A percentile compares a stretch with the other conserved stretches of the same genome.
These are phyloP conservation scores for Xyliphius kryptos DNA, from an alignment of 2,113 vertebrate species.

Conservation along the genomic window DNA sequence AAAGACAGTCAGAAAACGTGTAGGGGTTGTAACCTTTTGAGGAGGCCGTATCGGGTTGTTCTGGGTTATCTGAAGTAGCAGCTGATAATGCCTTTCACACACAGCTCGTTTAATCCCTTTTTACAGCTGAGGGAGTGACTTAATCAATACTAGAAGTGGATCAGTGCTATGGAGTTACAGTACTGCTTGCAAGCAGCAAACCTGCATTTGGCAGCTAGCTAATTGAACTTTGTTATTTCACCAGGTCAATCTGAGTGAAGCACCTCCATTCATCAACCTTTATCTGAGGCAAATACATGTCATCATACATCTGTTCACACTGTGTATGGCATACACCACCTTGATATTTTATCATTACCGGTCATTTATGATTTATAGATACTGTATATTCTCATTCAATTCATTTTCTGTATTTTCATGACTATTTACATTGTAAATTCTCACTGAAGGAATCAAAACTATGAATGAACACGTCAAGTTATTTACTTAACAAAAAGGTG, in stretches of 20 bases:
- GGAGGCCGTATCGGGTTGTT: conserved; percentile 59
- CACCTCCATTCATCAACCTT: conserved; percentile 48
- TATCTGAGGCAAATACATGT: conserved; percentile 44
- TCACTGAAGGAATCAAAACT: too few species aligned
- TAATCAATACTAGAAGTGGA: conserved; percentile 66
- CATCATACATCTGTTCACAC: conserved; percentile 30
- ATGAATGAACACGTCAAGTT: too few species aligned
- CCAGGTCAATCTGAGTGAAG: conserved; percentile 50
- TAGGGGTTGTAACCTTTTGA: conserved; percentile 56
- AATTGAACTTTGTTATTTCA: conserved; percentile 59
- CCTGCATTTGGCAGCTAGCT: conserved; percentile 46
- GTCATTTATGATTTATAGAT: conserved; percentile 49
- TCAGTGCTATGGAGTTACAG: conserved; percentile 63
- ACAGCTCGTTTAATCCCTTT: conserved; percentile 62
- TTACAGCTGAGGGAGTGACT: conserved; percentile 47
- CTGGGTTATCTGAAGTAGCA: conserved; percentile 66
- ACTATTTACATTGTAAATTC: too few species aligned
- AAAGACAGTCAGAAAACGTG: conserved; percentile 50
- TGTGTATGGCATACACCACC: conserved; percentile 14
- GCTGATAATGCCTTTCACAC: conserved; percentile 71
- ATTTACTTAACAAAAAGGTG: too few species aligned
- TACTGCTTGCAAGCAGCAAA: conserved; percentile 47
- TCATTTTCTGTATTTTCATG: too few species aligned
- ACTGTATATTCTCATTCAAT: too few species aligned
- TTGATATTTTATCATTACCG: conserved; percentile 36